Conservation (phyloP, 2,113 vertebrate species). For the Melanocharis versteri region DNA sequence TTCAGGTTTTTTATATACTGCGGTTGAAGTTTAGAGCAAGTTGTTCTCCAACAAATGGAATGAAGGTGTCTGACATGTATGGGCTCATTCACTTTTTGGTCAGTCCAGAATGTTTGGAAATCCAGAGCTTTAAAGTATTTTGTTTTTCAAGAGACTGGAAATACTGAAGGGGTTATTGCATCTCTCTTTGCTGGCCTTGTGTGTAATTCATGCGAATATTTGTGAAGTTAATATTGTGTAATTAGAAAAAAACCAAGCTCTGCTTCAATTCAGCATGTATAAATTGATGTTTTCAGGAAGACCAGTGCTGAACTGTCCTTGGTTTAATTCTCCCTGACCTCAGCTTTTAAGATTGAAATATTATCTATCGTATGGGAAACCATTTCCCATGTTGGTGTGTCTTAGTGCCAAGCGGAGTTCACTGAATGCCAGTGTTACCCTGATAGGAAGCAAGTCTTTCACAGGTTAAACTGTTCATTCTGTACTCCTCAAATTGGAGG, state of each 20-base stretch:
- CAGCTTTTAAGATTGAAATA: background rate
- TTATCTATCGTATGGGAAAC: fast-evolving
- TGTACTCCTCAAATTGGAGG: background rate
- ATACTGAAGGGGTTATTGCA: background rate
- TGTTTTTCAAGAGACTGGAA: background rate
- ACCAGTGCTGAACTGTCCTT: background rate
- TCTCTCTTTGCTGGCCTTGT: background rate
- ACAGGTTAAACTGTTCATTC: background rate
- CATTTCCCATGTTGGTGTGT: background rate
- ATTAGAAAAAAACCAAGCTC: background rate
- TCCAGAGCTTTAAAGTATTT: background rate
- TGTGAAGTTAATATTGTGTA: background rate
- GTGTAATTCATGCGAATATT: background rate
- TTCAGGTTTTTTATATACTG: background rate
- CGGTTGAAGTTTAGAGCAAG: background rate
- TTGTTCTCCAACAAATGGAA: background rate
- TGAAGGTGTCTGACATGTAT: background rate
- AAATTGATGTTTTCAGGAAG: background rate
- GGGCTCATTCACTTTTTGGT: background rate
- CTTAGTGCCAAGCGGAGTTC: background rate
- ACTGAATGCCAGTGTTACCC: fast-evolving
- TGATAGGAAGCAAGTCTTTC: background rate
- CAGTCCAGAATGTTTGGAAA: background rate
- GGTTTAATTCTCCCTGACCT: background rate
- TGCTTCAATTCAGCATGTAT: background rate